Evolutionary conservation across 2,113 vertebrate species (phyloP).

Genomic region (Athene cunicularia): DNA sequence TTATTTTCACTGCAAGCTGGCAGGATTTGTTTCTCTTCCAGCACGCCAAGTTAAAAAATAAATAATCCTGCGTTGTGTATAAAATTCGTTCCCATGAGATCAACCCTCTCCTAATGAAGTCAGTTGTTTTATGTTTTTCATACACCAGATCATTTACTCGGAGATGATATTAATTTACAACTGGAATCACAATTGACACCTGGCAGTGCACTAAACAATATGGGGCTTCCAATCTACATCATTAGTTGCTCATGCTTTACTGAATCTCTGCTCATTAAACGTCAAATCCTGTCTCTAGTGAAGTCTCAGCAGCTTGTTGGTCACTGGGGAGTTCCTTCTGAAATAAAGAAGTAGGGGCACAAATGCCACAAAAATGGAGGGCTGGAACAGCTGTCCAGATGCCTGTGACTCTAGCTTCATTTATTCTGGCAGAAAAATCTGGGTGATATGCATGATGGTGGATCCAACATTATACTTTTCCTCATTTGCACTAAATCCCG

Average conservation of each 20-base stretch:
- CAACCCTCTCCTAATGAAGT: background rate
- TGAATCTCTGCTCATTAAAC: slow-evolving; percentile 43
- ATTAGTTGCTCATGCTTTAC: slow-evolving; percentile 42
- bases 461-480: background rate
- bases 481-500: background rate
- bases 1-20: slow-evolving; percentile 19
- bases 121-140: background rate
- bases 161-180: slow-evolving; percentile 45
- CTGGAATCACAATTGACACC: slow-evolving; percentile 35
- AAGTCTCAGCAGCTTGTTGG: background rate
- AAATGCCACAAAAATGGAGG: background rate
- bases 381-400: background rate
- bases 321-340: background rate
- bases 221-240: background rate
- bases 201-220: slow-evolving; percentile 23
- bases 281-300: background rate
- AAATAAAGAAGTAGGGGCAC: background rate
- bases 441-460: background rate
- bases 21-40: slow-evolving; percentile 2
- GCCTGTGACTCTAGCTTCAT: background rate
- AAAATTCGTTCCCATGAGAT: background rate
- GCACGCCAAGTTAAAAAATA: background rate
- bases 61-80: background rate
- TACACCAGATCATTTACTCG: slow-evolving; percentile 41
- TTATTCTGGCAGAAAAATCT: background rate